These are phyloP conservation scores for Melitaea athalia DNA, from an alignment of 2,888 invertebrate genomes.

Conservation along the genomic window DNA sequence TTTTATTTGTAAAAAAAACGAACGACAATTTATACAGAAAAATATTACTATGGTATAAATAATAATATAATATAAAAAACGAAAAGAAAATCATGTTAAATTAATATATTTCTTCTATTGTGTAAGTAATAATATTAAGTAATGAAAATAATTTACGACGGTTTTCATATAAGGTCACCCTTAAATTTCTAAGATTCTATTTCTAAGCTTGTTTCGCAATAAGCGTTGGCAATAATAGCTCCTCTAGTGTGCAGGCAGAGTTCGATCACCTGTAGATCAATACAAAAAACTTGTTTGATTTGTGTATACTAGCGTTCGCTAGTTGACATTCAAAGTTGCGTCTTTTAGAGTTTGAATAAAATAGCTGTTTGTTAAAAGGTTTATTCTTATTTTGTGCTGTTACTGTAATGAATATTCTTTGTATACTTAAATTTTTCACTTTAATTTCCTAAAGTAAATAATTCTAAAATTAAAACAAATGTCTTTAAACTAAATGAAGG, in stretches of 20 bases:
- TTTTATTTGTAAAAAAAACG: too few relatives aligned
- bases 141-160: too few relatives aligned
- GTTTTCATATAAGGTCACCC: constrained; percentile 41
- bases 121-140: too few relatives aligned
- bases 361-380: background rate
- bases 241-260: constrained; percentile 40
- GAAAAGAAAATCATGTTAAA: too few relatives aligned
- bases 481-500: too few relatives aligned
- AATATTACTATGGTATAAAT: too few relatives aligned
- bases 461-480: too few relatives aligned
- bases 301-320: constrained; percentile 42
- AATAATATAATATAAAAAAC: too few relatives aligned
- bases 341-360: constrained; percentile 23
- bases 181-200: constrained; percentile 39
- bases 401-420: background rate
- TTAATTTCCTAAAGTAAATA: too few relatives aligned
- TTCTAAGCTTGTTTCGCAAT: constrained; percentile 42
- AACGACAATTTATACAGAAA: too few relatives aligned
- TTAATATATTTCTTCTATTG: too few relatives aligned
- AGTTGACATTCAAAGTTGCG: constrained; percentile 39
- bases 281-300: constrained; percentile 48
- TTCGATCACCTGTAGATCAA: constrained; percentile 46
- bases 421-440: background rate
- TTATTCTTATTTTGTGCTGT: background rate
- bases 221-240: constrained; percentile 41